These are phyloP conservation scores for Amblyteles armatorius DNA, from an alignment of 2,888 invertebrate species.

Conservation along the genomic window DNA sequence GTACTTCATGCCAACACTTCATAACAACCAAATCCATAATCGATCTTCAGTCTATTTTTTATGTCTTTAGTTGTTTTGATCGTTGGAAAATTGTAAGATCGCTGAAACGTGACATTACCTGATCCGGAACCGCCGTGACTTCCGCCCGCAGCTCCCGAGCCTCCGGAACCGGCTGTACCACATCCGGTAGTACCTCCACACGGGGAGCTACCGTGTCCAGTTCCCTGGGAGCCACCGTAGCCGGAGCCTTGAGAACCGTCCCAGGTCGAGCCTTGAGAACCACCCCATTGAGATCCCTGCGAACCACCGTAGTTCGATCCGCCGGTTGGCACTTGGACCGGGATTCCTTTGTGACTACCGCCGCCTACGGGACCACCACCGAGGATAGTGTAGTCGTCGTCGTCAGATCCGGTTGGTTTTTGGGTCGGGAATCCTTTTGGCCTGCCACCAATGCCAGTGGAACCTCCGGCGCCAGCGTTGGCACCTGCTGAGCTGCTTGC, in stretches of 20 bases:
- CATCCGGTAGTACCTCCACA: slow-evolving; percentile 3
- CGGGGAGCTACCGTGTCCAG: slow-evolving; percentile 7
- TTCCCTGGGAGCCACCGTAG: slow-evolving; percentile 46
- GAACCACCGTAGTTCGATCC: slow-evolving; percentile 35
- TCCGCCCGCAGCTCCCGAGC: neutral
- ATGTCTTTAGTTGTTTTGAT: too few species aligned
- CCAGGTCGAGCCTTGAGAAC: slow-evolving; percentile 27
- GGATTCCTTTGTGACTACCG: slow-evolving; percentile 29
- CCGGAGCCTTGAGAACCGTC: slow-evolving; percentile 44
- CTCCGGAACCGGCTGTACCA: slow-evolving; percentile 10
- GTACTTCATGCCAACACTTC: too few species aligned
- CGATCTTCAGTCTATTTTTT: too few species aligned
- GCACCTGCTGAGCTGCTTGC: slow-evolving; percentile 47
- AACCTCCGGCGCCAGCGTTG: slow-evolving; percentile 30
- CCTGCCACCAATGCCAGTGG: slow-evolving; percentile 10
- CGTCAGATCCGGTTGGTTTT: slow-evolving; percentile 48
- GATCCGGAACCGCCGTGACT: slow-evolving; percentile 44
- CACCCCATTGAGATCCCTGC: slow-evolving; percentile 25
- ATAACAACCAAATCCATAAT: too few species aligned
- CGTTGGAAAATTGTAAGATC: too few species aligned
- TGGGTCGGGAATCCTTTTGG: slow-evolving; percentile 32
- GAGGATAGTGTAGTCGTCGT: too few species aligned
- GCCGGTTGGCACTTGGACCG: slow-evolving; percentile 54
- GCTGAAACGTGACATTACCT: neutral
- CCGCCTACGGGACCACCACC: slow-evolving; percentile 19